Base-by-base conservation (phyloP, 2,113 vertebrate genomes). In the Zosterops pallidus region DNA sequence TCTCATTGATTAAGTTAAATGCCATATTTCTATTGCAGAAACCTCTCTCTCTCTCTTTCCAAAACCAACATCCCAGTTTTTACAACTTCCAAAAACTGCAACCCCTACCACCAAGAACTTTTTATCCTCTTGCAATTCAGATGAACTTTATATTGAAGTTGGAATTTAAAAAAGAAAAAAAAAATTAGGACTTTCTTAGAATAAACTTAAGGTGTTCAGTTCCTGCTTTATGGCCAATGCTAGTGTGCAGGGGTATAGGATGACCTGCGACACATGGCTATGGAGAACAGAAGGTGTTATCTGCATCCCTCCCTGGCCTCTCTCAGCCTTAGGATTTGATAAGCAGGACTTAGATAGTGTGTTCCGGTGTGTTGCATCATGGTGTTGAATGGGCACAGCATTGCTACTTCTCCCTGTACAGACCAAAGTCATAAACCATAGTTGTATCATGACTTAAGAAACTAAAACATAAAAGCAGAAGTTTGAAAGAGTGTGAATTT, bases 1-100 rank as follows among this genome's bases (percentile, higher is more conserved):
- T 96, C 25, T 97, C 92, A 89, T 95, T 96, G 87, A 83, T 35
- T 93, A 92, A 94, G 39, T 83, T 86, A 97, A 97, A 97, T 92
- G 29, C 31, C 65, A 88, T 47, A 47, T 86, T 88, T 49, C 56
- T 92, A n/a, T 80, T 92, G 59, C 62, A 35, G 71, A 94, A 96
- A 85, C 19, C 28, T 50, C 29, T 89, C 59, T 69, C 29, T 77
- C 29, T 77, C 47, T 60, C 62, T 50, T 94, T 96, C 91, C 80
- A 91, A 93, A 97, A 96, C 74, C 37, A 90, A 60, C 22, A 76
- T 72, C 78, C 55, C 24, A 56, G 59, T 50, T 94, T 96, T 92
- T 82, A 83, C 28, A 26, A 16, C 28, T 84, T 96, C 91, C 83
- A 95, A 68, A 96, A 97, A 89, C n/a, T 80, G 50, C 47, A 90